Percentiles rank a stretch among this genome's conserved stretches.
Conservation (phyloP, 2,797 vertebrate species). For the Caiman crocodilus region DNA sequence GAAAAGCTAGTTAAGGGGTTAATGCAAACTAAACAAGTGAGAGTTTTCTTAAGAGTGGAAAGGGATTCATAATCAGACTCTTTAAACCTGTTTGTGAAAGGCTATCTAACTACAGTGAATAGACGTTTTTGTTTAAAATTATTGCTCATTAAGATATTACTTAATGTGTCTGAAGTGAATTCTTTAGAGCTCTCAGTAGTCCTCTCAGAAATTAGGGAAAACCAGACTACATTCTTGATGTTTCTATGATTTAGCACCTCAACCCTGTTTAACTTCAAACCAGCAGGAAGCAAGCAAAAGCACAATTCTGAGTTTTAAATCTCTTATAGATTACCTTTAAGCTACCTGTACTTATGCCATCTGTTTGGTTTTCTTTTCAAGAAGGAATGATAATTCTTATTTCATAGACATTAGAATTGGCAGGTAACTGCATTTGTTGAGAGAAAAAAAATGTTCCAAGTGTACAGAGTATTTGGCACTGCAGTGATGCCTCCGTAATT, state of each 20-base stretch:
- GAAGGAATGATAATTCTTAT: not conserved
- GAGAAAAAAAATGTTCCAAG: not conserved
- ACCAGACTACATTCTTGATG: not conserved
- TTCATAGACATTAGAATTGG: not conserved
- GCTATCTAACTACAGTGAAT: not conserved
- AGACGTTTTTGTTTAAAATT: not conserved
- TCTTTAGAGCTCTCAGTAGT: not conserved
- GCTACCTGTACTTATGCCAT: not conserved
- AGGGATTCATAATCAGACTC: not conserved
- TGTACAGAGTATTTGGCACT: not conserved
- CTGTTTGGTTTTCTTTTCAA: not conserved
- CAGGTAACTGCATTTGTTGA: not conserved
- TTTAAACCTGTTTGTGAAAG: not conserved
- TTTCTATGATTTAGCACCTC: not conserved
- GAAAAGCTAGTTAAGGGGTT: not conserved
- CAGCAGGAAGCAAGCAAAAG: not conserved
- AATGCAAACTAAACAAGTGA: not conserved
- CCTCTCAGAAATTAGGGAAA: not conserved
- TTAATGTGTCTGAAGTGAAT: too few relatives aligned
- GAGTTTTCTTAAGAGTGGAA: not conserved
- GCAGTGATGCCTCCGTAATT: fast-evolving
- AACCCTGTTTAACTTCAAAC: not conserved
- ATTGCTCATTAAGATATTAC: too few relatives aligned
- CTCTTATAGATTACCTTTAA: not conserved
- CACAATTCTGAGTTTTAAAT: not conserved